These are phyloP conservation scores for Aythya baeri DNA, from an alignment of 2,113 vertebrate species.

Conservation along the genomic window DNA sequence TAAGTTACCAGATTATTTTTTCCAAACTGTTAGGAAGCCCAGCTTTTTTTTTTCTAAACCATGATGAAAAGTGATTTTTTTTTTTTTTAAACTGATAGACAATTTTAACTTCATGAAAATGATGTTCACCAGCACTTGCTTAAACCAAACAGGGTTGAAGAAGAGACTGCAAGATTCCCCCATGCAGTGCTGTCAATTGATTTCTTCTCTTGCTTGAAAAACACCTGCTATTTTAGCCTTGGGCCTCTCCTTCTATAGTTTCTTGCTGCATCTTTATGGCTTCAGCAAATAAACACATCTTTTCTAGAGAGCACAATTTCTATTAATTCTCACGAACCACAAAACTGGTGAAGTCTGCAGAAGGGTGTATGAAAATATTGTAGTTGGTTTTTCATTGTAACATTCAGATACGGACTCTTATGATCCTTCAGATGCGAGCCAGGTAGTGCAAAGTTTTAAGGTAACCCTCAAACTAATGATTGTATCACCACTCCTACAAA, in stretches of 20 bases:
- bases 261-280: not conserved
- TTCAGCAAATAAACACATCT: not conserved
- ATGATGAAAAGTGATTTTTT: not conserved
- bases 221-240: slow-evolving; percentile 23
- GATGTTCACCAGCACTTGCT: not conserved
- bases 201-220: not conserved
- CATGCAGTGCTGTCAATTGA: not conserved
- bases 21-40: too few species aligned
- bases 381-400: not conserved
- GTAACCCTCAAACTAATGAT: not conserved
- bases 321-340: not conserved
- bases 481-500: not conserved
- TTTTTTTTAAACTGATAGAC: not conserved
- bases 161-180: not conserved
- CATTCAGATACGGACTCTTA: not conserved
- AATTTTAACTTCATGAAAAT: not conserved
- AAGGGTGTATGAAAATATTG: not conserved
- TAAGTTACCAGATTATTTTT: not conserved
- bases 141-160: not conserved
- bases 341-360: not conserved
- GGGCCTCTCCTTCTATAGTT: not conserved
- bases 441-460: not conserved
- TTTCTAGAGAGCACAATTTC: not conserved
- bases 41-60: not conserved
- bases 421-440: not conserved